Evolutionary conservation across 23 tunicate genomes (phyloP).

Genomic region (Phallusia fumigata): DNA sequence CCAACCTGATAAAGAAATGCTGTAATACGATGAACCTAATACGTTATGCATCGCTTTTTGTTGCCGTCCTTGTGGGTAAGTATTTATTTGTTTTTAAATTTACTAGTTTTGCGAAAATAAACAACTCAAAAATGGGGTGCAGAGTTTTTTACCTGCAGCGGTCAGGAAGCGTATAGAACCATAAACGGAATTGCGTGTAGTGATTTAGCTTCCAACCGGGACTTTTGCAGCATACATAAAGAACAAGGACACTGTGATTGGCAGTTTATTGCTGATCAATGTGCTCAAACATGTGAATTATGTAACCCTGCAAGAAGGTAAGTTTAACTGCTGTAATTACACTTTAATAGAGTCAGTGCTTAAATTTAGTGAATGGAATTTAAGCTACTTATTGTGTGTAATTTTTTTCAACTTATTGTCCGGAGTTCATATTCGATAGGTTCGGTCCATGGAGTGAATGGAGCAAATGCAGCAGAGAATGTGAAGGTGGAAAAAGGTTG

Average conservation of each 20-base stretch:
- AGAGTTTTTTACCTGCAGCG: too few relatives aligned
- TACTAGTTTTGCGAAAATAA: too few relatives aligned
- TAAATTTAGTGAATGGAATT: not conserved
- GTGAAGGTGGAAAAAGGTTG: slow-evolving; percentile 14
- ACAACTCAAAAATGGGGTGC: too few relatives aligned
- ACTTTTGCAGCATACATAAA: slow-evolving; percentile 16
- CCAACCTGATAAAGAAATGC: too few relatives aligned
- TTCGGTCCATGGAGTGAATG: slow-evolving; percentile 34
- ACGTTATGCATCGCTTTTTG: not conserved
- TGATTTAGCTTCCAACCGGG: not conserved
- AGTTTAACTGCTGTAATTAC: too few relatives aligned
- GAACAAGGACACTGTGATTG: slow-evolving; percentile 21
- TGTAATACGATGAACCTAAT: too few relatives aligned
- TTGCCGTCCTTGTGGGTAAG: too few relatives aligned
- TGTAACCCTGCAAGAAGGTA: slow-evolving; percentile 10
- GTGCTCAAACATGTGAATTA: slow-evolving; percentile 33
- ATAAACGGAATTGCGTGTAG: not conserved
- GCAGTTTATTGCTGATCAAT: slow-evolving; percentile 20
- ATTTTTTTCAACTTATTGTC: too few relatives aligned
- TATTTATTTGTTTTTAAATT: too few relatives aligned
- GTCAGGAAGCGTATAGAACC: not conserved
- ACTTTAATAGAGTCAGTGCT: too few relatives aligned
- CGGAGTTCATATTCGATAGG: not conserved
- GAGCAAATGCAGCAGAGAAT: slow-evolving; percentile 34
- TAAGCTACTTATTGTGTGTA: too few relatives aligned